A percentile compares a stretch with the other conserved stretches of the same genome.
phyloP scores from a whole-genome alignment of 2,888 invertebrate species.

The Escarpia spicata region DNA sequence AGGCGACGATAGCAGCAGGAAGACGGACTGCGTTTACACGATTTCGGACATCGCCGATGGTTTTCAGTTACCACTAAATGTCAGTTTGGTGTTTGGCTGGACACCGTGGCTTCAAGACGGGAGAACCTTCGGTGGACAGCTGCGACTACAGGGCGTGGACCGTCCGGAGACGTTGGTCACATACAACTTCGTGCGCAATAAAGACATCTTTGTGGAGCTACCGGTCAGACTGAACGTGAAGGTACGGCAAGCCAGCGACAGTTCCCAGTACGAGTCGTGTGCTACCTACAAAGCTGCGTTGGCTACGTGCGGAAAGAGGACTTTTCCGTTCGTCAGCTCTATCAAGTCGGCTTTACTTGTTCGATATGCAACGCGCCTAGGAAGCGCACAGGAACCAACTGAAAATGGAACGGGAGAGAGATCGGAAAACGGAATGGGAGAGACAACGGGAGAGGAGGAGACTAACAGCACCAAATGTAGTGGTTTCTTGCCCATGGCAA shows the following conservation, averaged over 20 bases:
- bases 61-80: conserved; percentile 20
- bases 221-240: conserved; percentile 5
- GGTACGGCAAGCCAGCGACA: neutral
- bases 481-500: neutral
- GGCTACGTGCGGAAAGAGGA: neutral
- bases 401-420: neutral
- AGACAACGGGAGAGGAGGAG: neutral
- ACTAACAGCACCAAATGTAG: neutral
- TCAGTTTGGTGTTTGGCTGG: conserved; percentile 28
- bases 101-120: neutral
- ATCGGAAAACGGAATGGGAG: neutral
- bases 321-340: neutral
- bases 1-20: neutral
- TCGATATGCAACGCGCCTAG: neutral
- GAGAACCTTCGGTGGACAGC: neutral
- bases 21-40: neutral
- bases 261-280: neutral
- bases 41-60: conserved; percentile 20
- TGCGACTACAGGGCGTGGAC: conserved; percentile 20
- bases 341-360: neutral
- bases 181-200: neutral
- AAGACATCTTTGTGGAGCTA: conserved; percentile 20
- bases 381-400: neutral
- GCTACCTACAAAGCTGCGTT: neutral
- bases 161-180: conserved; percentile 24